Evolutionary conservation across 2,888 invertebrate genomes (phyloP).

Genomic region (Cremastinae sp.): DNA sequence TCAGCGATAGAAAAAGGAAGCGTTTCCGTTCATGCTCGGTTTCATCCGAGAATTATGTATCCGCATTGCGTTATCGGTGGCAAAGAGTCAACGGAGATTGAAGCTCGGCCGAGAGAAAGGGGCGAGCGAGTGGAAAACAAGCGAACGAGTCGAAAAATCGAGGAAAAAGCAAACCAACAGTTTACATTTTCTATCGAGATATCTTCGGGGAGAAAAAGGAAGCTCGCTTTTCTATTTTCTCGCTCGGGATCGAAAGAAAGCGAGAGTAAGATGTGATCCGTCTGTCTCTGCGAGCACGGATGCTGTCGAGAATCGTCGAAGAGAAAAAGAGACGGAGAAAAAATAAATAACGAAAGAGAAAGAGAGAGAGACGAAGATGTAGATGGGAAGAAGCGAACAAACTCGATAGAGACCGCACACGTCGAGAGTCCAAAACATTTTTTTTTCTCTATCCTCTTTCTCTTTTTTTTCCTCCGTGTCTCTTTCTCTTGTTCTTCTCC

Average conservation of each 20-base stretch:
- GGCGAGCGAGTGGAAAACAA: conserved; percentile 21
- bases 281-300: conserved; percentile 17
- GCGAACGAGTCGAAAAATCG: conserved; percentile 12
- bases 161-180: conserved; percentile 7
- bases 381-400: conserved; percentile 39
- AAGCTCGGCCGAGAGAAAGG: background rate
- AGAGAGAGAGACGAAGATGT: conserved; percentile 12
- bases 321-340: conserved; percentile 46
- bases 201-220: conserved; percentile 1
- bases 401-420: conserved; percentile 59
- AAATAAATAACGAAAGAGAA: conserved; percentile 25
- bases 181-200: background rate
- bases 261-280: conserved; percentile 38
- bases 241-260: conserved; percentile 24
- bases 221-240: background rate
- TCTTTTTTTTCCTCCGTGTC: conserved; percentile 31
- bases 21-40: conserved; percentile 59
- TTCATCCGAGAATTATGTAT: conserved; percentile 59
- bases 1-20: conserved; percentile 48
- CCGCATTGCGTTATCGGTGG: conserved; percentile 55
- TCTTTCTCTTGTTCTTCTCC: conserved; percentile 38
- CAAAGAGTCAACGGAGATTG: conserved; percentile 12
- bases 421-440: conserved; percentile 53
- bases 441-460: conserved; percentile 36
- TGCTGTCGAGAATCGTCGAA: conserved; percentile 34